Percentiles rank a stretch among this genome's conserved stretches.
Evolutionary conservation across 2,113 vertebrate species (phyloP).

Genomic region (Puffinus mauretanicus): DNA sequence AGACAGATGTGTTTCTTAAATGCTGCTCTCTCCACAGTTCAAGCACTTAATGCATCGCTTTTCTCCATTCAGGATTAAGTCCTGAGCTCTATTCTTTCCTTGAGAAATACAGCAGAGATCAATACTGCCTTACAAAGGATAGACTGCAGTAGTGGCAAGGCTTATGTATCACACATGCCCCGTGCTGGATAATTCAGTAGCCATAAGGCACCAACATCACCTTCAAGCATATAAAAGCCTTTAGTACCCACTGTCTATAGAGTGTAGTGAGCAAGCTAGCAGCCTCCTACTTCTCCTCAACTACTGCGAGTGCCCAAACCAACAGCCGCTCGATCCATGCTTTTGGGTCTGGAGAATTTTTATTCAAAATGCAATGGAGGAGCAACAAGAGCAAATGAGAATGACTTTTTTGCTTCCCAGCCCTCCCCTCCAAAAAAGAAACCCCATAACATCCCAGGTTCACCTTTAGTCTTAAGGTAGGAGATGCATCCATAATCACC

Average conservation of each 20-base stretch:
- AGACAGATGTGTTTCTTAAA: neutral
- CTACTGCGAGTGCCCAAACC: neutral
- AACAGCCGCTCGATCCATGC: neutral
- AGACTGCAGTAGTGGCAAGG: neutral
- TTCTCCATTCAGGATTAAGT: neutral
- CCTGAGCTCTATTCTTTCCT: neutral
- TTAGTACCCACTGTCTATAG: neutral
- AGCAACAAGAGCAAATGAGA: neutral
- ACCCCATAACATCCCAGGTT: rapidly evolving
- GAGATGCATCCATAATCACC: neutral
- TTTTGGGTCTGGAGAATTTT: neutral
- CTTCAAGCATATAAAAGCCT: neutral
- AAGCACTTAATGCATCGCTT: neutral
- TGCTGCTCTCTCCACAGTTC: neutral
- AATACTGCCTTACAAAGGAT: neutral
- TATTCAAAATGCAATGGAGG: neutral
- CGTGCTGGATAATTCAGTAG: neutral
- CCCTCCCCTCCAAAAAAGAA: neutral
- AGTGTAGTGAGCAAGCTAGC: neutral
- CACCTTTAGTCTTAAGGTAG: neutral
- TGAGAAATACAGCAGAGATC: neutral
- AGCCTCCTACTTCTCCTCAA: neutral
- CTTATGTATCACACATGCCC: rapidly evolving
- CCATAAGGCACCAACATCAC: neutral
- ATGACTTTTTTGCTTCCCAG: neutral